Conservation (phyloP, 1,140 invertebrate species). For the Drosophila erecta region DNA sequence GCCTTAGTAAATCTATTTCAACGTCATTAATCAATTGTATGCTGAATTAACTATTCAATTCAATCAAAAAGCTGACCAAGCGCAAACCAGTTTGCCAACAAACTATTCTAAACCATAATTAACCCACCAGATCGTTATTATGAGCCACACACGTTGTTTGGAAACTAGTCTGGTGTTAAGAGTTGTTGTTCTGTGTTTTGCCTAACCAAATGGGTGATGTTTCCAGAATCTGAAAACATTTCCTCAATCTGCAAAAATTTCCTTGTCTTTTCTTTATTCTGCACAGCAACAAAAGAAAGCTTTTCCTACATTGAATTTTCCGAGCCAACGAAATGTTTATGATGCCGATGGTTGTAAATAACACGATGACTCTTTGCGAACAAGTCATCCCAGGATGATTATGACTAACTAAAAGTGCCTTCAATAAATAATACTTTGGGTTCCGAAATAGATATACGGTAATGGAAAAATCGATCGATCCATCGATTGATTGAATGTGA, state of each 20-base stretch:
- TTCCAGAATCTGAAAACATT: conserved; percentile 28
- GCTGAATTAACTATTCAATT: conserved; percentile 23
- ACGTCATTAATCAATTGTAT: neutral
- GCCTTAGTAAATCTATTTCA: too few relatives aligned
- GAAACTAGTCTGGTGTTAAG: conserved; percentile 22
- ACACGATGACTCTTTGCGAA: conserved; percentile 49
- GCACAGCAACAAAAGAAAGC: conserved; percentile 47
- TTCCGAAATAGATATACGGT: conserved; percentile 45
- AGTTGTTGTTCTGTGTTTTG: neutral
- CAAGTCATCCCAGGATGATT: conserved; percentile 8
- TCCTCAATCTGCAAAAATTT: conserved; percentile 41
- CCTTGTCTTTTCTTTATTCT: conserved; percentile 42
- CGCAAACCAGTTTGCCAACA: conserved; percentile 28
- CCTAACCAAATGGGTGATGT: conserved; percentile 1
- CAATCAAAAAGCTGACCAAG: neutral
- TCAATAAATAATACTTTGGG: conserved; percentile 34
- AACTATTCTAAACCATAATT: conserved; percentile 34
- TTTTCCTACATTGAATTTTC: conserved; percentile 50
- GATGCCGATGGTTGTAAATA: conserved; percentile 64
- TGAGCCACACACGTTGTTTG: conserved; percentile 2
- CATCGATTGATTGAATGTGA: conserved; percentile 14
- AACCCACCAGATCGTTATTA: conserved; percentile 31
- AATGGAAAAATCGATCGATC: neutral
- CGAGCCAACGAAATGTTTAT: conserved; percentile 54
- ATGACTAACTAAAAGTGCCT: conserved; percentile 58